These are phyloP conservation scores for Tenthredo notha DNA, from an alignment of 2,888 invertebrate species.

Conservation along the genomic window DNA sequence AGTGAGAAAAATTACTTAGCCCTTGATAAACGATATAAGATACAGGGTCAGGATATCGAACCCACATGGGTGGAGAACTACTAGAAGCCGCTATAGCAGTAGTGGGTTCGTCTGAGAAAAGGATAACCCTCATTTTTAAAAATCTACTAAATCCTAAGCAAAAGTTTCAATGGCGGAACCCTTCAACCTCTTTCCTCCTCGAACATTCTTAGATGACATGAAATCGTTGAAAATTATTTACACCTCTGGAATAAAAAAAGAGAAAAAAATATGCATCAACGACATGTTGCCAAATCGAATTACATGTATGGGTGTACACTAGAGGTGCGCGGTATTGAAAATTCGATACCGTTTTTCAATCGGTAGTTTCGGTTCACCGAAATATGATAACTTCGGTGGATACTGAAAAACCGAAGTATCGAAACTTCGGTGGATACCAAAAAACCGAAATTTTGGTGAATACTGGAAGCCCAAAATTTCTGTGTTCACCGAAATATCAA, in stretches of 20 bases:
- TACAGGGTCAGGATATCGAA: background rate
- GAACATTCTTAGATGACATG: background rate
- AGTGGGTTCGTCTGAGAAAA: background rate
- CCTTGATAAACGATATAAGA: conserved; percentile 1
- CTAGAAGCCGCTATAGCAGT: background rate
- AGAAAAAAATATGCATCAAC: background rate
- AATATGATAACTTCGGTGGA: too few relatives aligned
- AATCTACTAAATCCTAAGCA: too few relatives aligned
- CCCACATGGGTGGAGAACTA: background rate
- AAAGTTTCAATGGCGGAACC: too few relatives aligned
- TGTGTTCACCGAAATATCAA: too few relatives aligned
- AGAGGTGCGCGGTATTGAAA: too few relatives aligned
- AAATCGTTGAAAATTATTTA: background rate
- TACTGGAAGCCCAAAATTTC: too few relatives aligned
- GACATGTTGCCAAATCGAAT: conserved; percentile 2
- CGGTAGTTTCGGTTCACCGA: too few relatives aligned
- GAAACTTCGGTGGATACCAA: too few relatives aligned
- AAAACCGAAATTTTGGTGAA: too few relatives aligned
- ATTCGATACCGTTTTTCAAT: too few relatives aligned
- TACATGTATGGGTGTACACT: background rate
- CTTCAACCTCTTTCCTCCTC: too few relatives aligned
- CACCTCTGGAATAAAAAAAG: background rate
- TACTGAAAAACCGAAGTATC: too few relatives aligned
- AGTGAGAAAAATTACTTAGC: conserved; percentile 24
- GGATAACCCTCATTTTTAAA: background rate